phyloP scores from a whole-genome alignment of 2,113 vertebrate species.

The Triplophysa dalaica region DNA sequence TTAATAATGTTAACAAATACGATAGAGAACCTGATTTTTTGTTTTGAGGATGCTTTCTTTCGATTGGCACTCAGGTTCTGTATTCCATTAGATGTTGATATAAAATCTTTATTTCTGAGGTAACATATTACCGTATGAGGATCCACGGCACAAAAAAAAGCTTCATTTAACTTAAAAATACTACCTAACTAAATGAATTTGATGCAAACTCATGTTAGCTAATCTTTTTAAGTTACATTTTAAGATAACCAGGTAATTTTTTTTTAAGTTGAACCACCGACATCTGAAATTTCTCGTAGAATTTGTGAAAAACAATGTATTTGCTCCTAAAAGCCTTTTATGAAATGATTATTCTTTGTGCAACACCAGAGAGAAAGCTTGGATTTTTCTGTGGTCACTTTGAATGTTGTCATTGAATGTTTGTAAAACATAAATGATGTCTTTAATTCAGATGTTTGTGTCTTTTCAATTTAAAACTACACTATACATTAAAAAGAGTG shows the following conservation, averaged over 20 bases:
- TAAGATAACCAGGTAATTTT: not conserved
- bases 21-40: too few relatives aligned
- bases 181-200: too few relatives aligned
- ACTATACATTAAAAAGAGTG: not conserved
- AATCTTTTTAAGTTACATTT: too few relatives aligned
- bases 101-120: not conserved
- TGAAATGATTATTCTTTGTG: conserved; percentile 20
- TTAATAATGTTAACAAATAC: too few relatives aligned
- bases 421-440: conserved; percentile 9
- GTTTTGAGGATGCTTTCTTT: too few relatives aligned
- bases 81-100: not conserved
- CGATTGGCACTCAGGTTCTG: not conserved
- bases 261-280: not conserved
- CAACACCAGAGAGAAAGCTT: conserved; percentile 23
- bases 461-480: not conserved
- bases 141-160: not conserved
- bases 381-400: conserved; percentile 27
- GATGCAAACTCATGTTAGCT: too few relatives aligned
- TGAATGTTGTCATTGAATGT: conserved; percentile 26
- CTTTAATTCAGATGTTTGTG: not conserved
- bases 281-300: not conserved
- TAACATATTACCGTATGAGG: not conserved
- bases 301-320: not conserved
- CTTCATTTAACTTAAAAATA: too few relatives aligned
- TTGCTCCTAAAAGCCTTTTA: conserved; percentile 31